Evolutionary conservation across 2,797 vertebrate species (phyloP).

Genomic region (Microtus californicus): DNA sequence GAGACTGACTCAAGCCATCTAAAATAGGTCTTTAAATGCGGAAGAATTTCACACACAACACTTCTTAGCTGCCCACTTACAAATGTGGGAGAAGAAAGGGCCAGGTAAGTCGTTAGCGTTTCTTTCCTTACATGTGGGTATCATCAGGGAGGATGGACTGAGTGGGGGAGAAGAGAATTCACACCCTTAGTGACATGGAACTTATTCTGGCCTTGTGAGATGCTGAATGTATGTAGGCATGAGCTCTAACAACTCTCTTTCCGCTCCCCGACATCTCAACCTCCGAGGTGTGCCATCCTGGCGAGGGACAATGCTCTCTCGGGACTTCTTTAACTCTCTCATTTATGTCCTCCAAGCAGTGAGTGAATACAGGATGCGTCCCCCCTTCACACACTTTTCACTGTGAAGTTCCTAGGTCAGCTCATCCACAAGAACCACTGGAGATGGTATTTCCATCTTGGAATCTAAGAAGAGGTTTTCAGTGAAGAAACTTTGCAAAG

Average conservation of each 20-base stretch:
- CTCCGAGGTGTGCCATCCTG: background rate
- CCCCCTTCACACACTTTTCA: too few relatives aligned
- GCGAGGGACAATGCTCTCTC: background rate
- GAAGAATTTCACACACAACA: background rate
- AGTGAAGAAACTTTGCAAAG: background rate
- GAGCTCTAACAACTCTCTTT: accelerated
- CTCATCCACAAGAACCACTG: accelerated
- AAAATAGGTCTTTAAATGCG: background rate
- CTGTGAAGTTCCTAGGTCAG: accelerated
- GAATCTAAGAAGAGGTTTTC: background rate
- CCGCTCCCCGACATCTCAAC: accelerated
- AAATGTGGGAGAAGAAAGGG: too few relatives aligned
- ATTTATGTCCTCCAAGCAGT: accelerated
- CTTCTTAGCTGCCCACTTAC: too few relatives aligned
- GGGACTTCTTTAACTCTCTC: background rate
- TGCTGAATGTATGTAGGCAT: background rate
- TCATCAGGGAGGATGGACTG: background rate
- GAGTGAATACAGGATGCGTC: background rate
- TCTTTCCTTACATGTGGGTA: background rate
- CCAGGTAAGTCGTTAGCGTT: background rate
- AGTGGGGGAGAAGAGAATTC: too few relatives aligned
- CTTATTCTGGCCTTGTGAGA: background rate
- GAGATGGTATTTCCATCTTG: background rate
- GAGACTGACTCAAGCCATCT: background rate
- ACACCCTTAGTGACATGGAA: background rate